Base-by-base conservation (phyloP, 2,797 vertebrate genomes). In the Kryptolebias ocellatus region DNA sequence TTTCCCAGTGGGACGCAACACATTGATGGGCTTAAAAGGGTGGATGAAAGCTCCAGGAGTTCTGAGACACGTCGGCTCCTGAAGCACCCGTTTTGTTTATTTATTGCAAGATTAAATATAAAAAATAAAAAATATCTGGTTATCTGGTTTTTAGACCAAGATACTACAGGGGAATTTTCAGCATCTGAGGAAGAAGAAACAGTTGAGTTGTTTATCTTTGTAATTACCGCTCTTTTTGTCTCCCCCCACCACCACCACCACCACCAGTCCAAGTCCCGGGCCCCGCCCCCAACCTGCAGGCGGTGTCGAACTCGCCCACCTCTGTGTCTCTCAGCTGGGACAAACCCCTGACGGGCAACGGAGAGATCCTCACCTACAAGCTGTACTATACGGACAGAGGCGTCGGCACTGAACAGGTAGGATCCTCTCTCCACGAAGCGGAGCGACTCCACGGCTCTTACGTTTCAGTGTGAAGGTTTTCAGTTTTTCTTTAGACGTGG, bases 301-400 rank as follows among this genome's bases (percentile, higher is more conserved):
- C 93, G 0, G 86, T 89, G 3, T 92, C 96, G 6, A 80, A 73
- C 29, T 93, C 95, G 0, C 95, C 98, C 0, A 95, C 94, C 20
- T 95, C 96, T 0, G 79, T 97, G 51, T 93, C 92, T 0, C 83
- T 99, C 68, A 95, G 81, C 54, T 99, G 98, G 98, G 96, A 96
- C 57, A 95, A 93, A 0, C 98, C 98, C 0, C 65, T 97, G 57
- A 97, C 95, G 0, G 97, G 96, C 79, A 98, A 97, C 1, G 97
- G 97, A 0, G 96, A 98, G 42, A 96, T 98, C 82, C 95, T 97
- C 87, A 96, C 93, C 83, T 99, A 98, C 89, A 99, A 98, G 80
- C 72, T 99, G 42, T 98, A 97, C 84, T 97, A 97, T 90, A 95
- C 96, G 83, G 97, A 98, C 89, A 96, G 95, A 61, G 95, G 94